Percentiles rank a stretch among this genome's conserved stretches.
These are phyloP conservation scores for Muscicapa comitata DNA, from an alignment of 2,797 vertebrate genomes.

Conservation along the genomic window DNA sequence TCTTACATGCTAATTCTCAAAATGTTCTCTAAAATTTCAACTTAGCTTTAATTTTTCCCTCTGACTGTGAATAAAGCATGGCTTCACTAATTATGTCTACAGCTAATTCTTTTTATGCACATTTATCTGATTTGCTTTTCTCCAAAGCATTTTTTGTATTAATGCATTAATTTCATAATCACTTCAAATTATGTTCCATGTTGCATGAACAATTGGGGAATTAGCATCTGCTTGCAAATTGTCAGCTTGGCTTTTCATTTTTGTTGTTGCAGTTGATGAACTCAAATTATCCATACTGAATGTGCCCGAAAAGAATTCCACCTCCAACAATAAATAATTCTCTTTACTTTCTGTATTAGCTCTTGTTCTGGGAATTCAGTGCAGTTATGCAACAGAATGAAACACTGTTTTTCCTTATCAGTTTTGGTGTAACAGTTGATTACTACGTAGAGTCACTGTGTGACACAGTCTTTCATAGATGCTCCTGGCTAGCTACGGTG, in stretches of 20 bases:
- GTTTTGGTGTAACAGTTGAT: neutral
- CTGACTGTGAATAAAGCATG: constrained; percentile 18
- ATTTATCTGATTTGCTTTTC: constrained; percentile 58
- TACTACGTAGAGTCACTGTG: neutral
- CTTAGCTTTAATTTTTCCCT: constrained; percentile 3
- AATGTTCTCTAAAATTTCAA: neutral
- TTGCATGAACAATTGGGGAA: constrained; percentile 58
- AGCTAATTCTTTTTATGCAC: constrained; percentile 26
- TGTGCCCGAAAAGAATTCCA: neutral
- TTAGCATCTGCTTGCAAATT: constrained; percentile 53
- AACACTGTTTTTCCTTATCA: neutral
- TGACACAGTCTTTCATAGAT: neutral
- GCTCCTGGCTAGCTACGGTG: neutral
- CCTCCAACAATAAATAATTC: constrained; percentile 15
- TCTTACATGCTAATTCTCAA: neutral
- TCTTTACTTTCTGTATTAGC: neutral
- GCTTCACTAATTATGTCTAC: constrained; percentile 26
- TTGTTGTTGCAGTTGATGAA: constrained; percentile 27
- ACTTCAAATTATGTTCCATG: constrained; percentile 43
- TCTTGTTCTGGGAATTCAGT: neutral
- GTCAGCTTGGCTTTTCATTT: constrained; percentile 43
- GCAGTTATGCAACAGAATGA: neutral
- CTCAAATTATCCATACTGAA: constrained; percentile 16
- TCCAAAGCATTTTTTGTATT: constrained; percentile 42
- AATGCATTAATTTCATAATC: constrained; percentile 61